These are phyloP conservation scores for Chionodraco myersi DNA, from an alignment of 2,113 vertebrate species.

Conservation along the genomic window DNA sequence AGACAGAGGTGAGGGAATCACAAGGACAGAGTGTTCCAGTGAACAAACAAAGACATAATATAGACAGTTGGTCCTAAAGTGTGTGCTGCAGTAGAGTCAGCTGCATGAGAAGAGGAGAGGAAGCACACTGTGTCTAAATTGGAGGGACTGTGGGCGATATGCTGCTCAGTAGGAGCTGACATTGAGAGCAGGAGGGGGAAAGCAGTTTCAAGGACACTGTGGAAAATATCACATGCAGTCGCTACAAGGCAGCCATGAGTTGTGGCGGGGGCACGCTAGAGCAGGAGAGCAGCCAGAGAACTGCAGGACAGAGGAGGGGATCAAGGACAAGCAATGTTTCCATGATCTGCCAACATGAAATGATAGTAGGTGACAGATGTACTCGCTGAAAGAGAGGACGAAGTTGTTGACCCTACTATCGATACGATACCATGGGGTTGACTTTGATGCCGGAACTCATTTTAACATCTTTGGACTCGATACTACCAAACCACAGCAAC, in stretches of 20 bases:
- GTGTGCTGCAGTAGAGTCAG: slow-evolving; percentile 10
- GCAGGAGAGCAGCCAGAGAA: slow-evolving; percentile 32
- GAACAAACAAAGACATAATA: slow-evolving; percentile 53
- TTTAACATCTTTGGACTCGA: slow-evolving; percentile 6
- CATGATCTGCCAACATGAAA: slow-evolving; percentile 30
- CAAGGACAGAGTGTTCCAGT: slow-evolving; percentile 38
- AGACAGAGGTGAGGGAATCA: slow-evolving; percentile 10
- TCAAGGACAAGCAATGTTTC: slow-evolving; percentile 48
- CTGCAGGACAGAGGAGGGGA: slow-evolving; percentile 35
- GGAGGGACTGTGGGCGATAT: slow-evolving; percentile 20
- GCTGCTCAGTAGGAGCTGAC: slow-evolving; percentile 53
- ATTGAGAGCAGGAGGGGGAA: slow-evolving; percentile 52
- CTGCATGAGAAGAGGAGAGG: background rate
- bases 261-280: slow-evolving; percentile 10
- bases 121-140: slow-evolving; percentile 31
- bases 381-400: background rate
- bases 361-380: slow-evolving; percentile 31
- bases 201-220: slow-evolving; percentile 71
- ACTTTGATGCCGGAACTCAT: slow-evolving; percentile 15
- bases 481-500: background rate
- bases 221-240: slow-evolving; percentile 63
- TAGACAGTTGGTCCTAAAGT: slow-evolving; percentile 35
- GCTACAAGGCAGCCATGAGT: slow-evolving; percentile 46
- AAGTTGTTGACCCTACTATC: slow-evolving; percentile 14
- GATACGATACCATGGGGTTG: background rate